phyloP scores from a whole-genome alignment of 1,140 invertebrate species.

The Hermetia illucens region DNA sequence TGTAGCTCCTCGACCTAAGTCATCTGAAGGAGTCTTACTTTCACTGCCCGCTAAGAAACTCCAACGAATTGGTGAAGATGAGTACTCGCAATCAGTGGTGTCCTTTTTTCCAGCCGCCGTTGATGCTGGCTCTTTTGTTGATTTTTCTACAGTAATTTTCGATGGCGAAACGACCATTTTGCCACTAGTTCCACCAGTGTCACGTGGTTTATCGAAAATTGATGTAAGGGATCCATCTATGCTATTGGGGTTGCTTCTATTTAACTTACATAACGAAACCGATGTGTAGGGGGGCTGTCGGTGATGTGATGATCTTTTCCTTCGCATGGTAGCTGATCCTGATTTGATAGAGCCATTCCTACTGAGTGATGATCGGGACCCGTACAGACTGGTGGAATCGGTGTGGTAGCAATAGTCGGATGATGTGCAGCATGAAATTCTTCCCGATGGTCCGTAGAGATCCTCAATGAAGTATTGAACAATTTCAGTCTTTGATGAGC shows the following conservation, averaged over 20 bases:
- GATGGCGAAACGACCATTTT: slow-evolving; percentile 11
- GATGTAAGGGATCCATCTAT: slow-evolving; percentile 25
- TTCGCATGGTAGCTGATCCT: slow-evolving; percentile 19
- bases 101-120: slow-evolving; percentile 20
- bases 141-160: slow-evolving; percentile 23
- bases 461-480: slow-evolving; percentile 27
- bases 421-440: slow-evolving; percentile 24
- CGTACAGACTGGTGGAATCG: slow-evolving; percentile 26
- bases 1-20: no score
- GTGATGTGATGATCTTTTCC: slow-evolving; percentile 17
- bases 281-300: slow-evolving; percentile 27
- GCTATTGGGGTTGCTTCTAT: slow-evolving; percentile 20
- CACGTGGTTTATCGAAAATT: slow-evolving; percentile 18
- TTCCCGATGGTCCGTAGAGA: slow-evolving; percentile 19
- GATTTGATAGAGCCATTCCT: slow-evolving; percentile 28
- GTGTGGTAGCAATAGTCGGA: slow-evolving; percentile 29
- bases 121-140: no score
- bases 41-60: slow-evolving; percentile 24
- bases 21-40: slow-evolving; percentile 18
- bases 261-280: slow-evolving; percentile 21
- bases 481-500: slow-evolving; percentile 18
- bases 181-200: slow-evolving; percentile 7
- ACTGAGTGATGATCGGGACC: slow-evolving; percentile 24
- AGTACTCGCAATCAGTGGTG: slow-evolving; percentile 27
- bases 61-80: slow-evolving; percentile 27